These are phyloP conservation scores for Subacronicta megacephala DNA, from an alignment of 2,888 invertebrate species.

Conservation along the genomic window DNA sequence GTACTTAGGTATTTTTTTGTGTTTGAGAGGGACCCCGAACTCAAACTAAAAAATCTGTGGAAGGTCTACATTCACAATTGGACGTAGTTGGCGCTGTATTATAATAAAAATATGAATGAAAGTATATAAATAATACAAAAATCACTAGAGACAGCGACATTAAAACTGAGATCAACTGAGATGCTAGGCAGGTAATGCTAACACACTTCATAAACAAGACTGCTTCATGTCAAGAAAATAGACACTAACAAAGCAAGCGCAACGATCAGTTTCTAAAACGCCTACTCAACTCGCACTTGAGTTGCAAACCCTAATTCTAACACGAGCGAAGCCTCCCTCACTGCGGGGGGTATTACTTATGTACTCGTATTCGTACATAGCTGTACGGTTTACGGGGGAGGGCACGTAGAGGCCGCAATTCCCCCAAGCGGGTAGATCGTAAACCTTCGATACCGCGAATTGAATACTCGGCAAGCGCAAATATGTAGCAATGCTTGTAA, in stretches of 20 bases:
- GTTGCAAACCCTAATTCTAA: slow-evolving; percentile 85
- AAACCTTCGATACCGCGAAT: slow-evolving; percentile 88
- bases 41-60: no score
- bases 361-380: slow-evolving; percentile 74
- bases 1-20: no score
- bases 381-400: slow-evolving; percentile 75
- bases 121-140: no score
- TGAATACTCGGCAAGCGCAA: slow-evolving; percentile 82
- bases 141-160: no score
- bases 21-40: no score
- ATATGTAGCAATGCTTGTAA: slow-evolving; percentile 77
- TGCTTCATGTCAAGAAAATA: slow-evolving; percentile 1
- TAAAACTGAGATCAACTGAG: background rate
- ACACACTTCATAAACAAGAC: background rate
- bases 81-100: no score
- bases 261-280: slow-evolving; percentile 58
- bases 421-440: slow-evolving; percentile 87
- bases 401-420: slow-evolving; percentile 84
- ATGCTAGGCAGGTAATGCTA: no score
- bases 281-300: slow-evolving; percentile 69
- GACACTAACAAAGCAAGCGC: slow-evolving; percentile 7
- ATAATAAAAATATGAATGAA: no score
- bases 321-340: slow-evolving; percentile 72
- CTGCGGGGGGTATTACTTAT: slow-evolving; percentile 76
- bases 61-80: no score